Evolutionary conservation across 2,113 vertebrate genomes (phyloP).

Genomic region (Aptenodytes patagonicus): DNA sequence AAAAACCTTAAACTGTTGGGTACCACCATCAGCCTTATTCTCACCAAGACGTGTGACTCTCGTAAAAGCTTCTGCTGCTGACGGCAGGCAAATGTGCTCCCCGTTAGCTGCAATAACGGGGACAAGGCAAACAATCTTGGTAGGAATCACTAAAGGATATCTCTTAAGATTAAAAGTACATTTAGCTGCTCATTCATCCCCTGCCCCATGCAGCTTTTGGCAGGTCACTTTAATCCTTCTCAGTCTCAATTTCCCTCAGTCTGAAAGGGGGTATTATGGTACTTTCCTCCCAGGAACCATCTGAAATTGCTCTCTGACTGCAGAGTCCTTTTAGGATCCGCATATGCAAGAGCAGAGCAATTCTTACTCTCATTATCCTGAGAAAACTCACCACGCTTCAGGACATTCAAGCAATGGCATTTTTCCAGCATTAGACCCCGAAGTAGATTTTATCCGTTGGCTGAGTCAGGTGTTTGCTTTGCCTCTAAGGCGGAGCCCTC

Average conservation of each 20-base stretch:
- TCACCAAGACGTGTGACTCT: fast-evolving
- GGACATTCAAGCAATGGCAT: neutral
- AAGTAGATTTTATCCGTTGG: neutral
- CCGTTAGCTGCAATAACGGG: neutral
- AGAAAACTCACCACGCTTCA: neutral
- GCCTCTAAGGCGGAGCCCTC: neutral
- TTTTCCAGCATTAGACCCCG: neutral
- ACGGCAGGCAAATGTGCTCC: neutral
- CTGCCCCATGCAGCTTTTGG: neutral
- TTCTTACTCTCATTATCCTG: neutral
- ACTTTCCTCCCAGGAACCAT: neutral
- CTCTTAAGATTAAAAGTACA: neutral
- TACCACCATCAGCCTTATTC: neutral
- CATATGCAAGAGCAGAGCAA: neutral
- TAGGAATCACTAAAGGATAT: neutral
- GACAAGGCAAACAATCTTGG: neutral
- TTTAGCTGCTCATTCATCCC: neutral
- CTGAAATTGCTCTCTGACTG: neutral
- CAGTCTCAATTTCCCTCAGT: neutral
- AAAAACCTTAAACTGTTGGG: neutral
- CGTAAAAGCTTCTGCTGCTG: neutral
- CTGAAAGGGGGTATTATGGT: neutral
- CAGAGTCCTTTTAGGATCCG: neutral
- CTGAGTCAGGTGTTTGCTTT: neutral
- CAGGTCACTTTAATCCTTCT: neutral